phyloP scores from a whole-genome alignment of 2,888 invertebrate genomes.

The Eristalinus aeneus region DNA sequence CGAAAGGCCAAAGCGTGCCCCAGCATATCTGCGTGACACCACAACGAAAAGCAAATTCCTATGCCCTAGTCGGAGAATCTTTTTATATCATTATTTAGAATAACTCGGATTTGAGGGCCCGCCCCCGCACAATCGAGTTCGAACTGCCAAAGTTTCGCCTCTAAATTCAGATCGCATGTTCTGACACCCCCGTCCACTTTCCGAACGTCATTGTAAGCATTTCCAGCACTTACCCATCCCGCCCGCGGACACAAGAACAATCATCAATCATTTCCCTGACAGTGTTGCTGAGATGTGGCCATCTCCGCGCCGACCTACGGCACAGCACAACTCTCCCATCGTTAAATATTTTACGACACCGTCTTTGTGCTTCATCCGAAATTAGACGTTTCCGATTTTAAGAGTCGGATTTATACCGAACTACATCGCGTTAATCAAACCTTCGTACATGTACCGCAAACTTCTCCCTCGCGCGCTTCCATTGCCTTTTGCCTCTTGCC shows the following conservation, averaged over 20 bases:
- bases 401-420: constrained; percentile 27
- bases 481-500: accelerated
- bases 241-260: not conserved
- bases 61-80: too few relatives aligned
- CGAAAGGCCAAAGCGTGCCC: too few relatives aligned
- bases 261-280: not conserved
- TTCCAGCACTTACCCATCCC: not conserved
- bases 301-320: not conserved
- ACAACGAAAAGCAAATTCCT: too few relatives aligned
- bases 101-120: too few relatives aligned
- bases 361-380: constrained; percentile 11
- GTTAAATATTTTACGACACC: constrained; percentile 19
- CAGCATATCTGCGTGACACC: too few relatives aligned
- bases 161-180: not conserved
- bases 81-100: too few relatives aligned
- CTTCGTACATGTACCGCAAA: constrained; percentile 1
- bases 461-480: not conserved
- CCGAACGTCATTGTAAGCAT: not conserved
- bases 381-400: constrained; percentile 29
- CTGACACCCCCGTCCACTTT: not conserved
- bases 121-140: too few relatives aligned
- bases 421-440: constrained; percentile 20
- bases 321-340: not conserved
- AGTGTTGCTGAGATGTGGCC: not conserved
- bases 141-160: too few relatives aligned